These are phyloP conservation scores for Tiliqua scincoides DNA, from an alignment of 2,113 vertebrate species.

Conservation along the genomic window DNA sequence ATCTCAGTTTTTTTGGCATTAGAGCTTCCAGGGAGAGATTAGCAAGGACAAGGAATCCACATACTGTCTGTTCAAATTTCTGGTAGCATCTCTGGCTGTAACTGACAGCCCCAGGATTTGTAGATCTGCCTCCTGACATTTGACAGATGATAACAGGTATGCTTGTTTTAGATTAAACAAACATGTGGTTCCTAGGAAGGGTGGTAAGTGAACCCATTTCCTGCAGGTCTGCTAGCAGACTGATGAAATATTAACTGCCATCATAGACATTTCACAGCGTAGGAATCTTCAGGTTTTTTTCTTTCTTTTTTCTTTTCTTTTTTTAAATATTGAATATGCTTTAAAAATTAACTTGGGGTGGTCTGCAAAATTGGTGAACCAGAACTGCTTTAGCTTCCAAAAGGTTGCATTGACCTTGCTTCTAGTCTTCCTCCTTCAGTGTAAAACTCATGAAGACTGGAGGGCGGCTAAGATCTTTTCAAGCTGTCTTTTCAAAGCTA, in stretches of 20 bases:
- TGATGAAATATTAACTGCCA: neutral
- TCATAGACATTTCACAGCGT: neutral
- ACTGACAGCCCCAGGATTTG: constrained; percentile 5
- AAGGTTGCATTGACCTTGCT: too few species aligned
- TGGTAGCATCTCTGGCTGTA: neutral
- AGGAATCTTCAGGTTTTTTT: neutral
- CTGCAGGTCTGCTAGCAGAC: constrained; percentile 1
- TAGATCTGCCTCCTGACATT: constrained; percentile 6
- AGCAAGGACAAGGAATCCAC: neutral
- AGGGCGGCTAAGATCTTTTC: too few species aligned
- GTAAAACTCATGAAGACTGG: too few species aligned
- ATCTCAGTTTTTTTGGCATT: neutral
- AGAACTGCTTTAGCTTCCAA: too few species aligned
- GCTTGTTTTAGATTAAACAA: constrained; percentile 4
- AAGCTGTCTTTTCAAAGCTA: too few species aligned
- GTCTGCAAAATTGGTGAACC: neutral
- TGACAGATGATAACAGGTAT: constrained; percentile 6
- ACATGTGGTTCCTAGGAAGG: neutral
- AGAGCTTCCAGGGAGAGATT: neutral
- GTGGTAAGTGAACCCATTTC: neutral
- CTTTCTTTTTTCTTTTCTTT: neutral
- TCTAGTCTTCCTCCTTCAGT: too few species aligned
- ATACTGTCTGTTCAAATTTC: neutral
- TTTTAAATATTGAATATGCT: neutral
- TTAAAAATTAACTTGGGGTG: neutral